A percentile compares a stretch with the other conserved stretches of the same genome.
Evolutionary conservation across 2,797 vertebrate genomes (phyloP).

Genomic region (Lagocephalus sceleratus): DNA sequence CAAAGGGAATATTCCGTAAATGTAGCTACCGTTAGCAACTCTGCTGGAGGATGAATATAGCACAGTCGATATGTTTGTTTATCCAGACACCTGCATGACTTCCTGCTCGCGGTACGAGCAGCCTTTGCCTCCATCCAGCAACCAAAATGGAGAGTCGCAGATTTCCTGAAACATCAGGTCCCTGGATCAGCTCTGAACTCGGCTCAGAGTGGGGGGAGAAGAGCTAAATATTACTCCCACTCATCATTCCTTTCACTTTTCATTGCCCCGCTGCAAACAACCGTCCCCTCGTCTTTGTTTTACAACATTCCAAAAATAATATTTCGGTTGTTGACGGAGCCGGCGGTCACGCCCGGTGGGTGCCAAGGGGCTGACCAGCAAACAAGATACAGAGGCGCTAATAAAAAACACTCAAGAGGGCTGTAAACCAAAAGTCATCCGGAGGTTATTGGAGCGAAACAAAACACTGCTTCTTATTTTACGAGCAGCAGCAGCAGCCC

Average conservation of each 20-base stretch:
- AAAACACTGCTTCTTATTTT: slow-evolving; percentile 6
- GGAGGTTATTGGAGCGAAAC: slow-evolving; percentile 40
- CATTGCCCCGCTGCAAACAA: slow-evolving; percentile 11
- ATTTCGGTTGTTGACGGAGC: neutral
- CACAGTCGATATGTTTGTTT: slow-evolving; percentile 32
- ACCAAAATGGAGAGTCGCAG: slow-evolving; percentile 19
- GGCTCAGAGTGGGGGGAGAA: neutral
- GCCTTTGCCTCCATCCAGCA: slow-evolving; percentile 11
- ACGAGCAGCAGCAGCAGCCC: neutral
- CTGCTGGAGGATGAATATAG: slow-evolving; percentile 22
- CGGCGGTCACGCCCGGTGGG: neutral
- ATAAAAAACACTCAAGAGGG: slow-evolving; percentile 37
- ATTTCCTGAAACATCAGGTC: slow-evolving; percentile 34
- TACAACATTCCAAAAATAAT: slow-evolving; percentile 17
- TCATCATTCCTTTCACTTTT: slow-evolving; percentile 17
- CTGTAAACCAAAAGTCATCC: slow-evolving; percentile 38
- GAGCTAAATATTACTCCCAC: neutral
- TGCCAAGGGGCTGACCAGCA: slow-evolving; percentile 3
- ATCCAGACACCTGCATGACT: slow-evolving; percentile 9
- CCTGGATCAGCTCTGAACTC: slow-evolving; percentile 20
- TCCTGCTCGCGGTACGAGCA: slow-evolving; percentile 12
- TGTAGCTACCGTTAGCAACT: neutral
- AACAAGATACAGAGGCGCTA: slow-evolving; percentile 28
- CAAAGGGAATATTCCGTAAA: no score
- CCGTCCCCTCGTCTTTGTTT: neutral